These are phyloP conservation scores for Cryptocephalus primarius DNA, from an alignment of 2,888 invertebrate genomes.

Conservation along the genomic window DNA sequence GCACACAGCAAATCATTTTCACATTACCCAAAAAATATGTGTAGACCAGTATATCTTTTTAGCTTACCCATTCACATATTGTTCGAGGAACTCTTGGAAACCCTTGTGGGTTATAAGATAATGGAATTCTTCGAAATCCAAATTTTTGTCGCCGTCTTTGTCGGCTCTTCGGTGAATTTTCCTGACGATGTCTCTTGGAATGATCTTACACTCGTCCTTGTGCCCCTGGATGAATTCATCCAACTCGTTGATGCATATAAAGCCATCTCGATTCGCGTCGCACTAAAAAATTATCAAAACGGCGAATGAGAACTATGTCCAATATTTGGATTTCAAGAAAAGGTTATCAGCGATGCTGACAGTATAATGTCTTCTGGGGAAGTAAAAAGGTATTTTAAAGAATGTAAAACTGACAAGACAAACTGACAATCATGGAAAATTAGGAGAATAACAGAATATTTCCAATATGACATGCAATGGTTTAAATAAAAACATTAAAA, in stretches of 20 bases:
- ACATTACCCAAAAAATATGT: no score
- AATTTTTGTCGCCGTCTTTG: constrained; percentile 49
- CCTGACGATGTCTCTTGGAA: constrained; percentile 38
- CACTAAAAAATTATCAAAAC: constrained; percentile 39
- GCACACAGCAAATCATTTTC: no score
- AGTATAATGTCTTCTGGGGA: no score
- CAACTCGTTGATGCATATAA: constrained; percentile 42
- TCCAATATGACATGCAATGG: no score
- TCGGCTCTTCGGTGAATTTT: constrained; percentile 57
- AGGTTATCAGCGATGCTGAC: no score
- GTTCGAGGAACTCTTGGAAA: constrained; percentile 50
- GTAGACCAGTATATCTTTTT: no score
- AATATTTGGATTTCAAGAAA: no score
- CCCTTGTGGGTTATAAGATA: constrained; percentile 52
- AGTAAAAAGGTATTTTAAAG: no score
- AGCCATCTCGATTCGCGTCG: constrained; percentile 60
- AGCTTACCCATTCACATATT: constrained; percentile 51
- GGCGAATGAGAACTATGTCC: not conserved
- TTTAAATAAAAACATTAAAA: no score
- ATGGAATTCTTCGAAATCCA: constrained; percentile 61
- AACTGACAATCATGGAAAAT: no score
- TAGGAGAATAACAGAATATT: no score
- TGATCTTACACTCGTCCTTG: not conserved
- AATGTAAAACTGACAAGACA: no score
- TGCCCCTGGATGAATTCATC: constrained; percentile 42